Base-by-base conservation (phyloP, 2,888 invertebrate species). In the Meganola albula region DNA sequence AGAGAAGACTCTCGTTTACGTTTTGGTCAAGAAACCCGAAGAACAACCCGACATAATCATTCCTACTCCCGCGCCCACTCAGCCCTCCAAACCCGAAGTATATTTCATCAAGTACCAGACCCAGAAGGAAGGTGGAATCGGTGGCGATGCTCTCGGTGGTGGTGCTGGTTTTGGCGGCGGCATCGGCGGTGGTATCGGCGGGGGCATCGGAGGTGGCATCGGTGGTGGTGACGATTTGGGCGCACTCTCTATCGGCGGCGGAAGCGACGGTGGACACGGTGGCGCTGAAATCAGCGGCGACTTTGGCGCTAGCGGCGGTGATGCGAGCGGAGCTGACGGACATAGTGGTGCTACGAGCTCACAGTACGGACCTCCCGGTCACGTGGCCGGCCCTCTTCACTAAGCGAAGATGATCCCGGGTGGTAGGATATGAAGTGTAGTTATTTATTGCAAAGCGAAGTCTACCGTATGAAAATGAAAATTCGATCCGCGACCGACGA, bases 1-100 rank as follows among this genome's bases (percentile, higher is more conserved):
- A 82, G 93, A 94, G 74, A 95, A 95, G 87, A 95, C 95, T 31
- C 88, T 95, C 48, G 94, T 95, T 58, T 95, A 95, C 82, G 95
- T 95, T 16, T 82, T 95, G 76, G 94, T 95, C 58, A 95, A 95
- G 89, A 93, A 92, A 68, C 95, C 95, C 60, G 95, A 95, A 65
- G 93, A 94, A 41, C 92, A 92, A 45, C 93, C 92, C 49, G 93
- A 94, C 59, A 91, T 95, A 74, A 85, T 88, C 56, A 90, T 95
- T 54, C 94, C 94, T 26, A 90, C 92, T 8, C 87, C 91, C 8
- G 90, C 91, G 1, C 94, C 95, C 28, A 94, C 94, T 30, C 93
- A 93, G 63, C 95, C 95, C 46, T 91, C 92, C 73, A 95, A 95
- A 87, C 95, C 95, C 35, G 95, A 95, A 84, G 95, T 95, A 35